phyloP scores from a whole-genome alignment of 2,797 vertebrate species.

The Carcharodon carcharias region DNA sequence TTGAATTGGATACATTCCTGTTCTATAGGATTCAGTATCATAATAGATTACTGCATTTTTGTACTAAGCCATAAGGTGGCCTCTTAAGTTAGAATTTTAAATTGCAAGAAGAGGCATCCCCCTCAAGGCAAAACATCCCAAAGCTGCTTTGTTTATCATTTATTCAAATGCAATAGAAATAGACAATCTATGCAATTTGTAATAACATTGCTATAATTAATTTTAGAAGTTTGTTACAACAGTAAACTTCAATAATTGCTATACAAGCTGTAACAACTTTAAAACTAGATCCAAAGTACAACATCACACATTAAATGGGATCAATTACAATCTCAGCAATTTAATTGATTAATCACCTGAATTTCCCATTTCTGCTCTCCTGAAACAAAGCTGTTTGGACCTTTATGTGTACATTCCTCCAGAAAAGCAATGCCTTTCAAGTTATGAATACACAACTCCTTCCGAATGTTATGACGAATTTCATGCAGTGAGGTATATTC shows the following conservation, averaged over 20 bases:
- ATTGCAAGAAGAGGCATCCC: not conserved
- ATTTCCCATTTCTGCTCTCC: conserved; percentile 83
- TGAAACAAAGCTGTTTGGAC: conserved; percentile 61
- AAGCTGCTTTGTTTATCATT: not conserved
- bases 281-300: not conserved
- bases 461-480: conserved; percentile 94
- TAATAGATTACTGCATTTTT: not conserved
- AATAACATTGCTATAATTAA: not conserved
- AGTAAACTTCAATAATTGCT: not conserved
- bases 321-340: conserved; percentile 4
- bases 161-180: not conserved
- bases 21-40: not conserved
- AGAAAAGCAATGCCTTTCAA: conserved; percentile 65
- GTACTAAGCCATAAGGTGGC: not conserved
- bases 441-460: conserved; percentile 86
- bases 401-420: conserved; percentile 77
- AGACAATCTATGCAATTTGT: not conserved
- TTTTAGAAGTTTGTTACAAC: not conserved
- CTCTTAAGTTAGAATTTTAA: not conserved
- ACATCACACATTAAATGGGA: conserved; percentile 38
- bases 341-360: conserved; percentile 62
- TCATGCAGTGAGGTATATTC: conserved; percentile 82
- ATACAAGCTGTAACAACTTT: not conserved
- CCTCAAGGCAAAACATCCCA: not conserved
- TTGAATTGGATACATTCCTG: not conserved